Base-by-base conservation (phyloP, 2,888 invertebrate genomes). In the Drosophila affinis region DNA sequence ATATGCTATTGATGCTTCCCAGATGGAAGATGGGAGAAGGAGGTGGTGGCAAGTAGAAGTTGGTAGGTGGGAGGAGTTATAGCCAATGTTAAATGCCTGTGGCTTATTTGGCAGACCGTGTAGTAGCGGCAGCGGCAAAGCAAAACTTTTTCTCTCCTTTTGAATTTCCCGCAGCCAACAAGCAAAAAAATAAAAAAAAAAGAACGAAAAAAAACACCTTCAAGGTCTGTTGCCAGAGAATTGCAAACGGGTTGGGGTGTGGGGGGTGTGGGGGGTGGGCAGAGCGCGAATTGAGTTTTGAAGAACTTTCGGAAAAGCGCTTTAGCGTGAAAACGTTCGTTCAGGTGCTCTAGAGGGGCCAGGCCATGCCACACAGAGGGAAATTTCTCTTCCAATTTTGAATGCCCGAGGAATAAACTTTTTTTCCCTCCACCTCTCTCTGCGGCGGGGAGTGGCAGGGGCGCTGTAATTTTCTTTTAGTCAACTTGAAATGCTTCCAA, bases 281-380 rank as follows among this genome's bases (percentile, higher is more conserved):
- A 45, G 44, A 64, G 47, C 55, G 74, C 74, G 72, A 73, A 72
- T 72, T 72, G 74, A 73, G 63, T 72, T 79, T 79, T 76, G 72
- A 72, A 71, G 65, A 85, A 82, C 69, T 81, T 85, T 81, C 85
- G 55, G 71, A 79, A 85, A 82, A 82, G 82, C 81, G 81, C 75
- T 81, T 81, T 72, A 77, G 75, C 86, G 79, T 82, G 85, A 81
- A 81, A 81, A 81, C 72, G 81, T 59, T 84, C 73, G 70, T 67
- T 61, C 81, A 81, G 65, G 85, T 79, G 67, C 48, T 67, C 53
- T 62, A 53, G 54, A 68, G 63, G 68, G 60, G 34, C 34, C 32
- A 34, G 2, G 68, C 51, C 24, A 24, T 5, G 24, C 24, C 24
- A 4, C 53, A 48, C 56, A 29, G 29, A 63, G 53, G 55, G 62